These are phyloP conservation scores for Cuniculus paca DNA, from an alignment of 2,797 vertebrate species.

Conservation along the genomic window DNA sequence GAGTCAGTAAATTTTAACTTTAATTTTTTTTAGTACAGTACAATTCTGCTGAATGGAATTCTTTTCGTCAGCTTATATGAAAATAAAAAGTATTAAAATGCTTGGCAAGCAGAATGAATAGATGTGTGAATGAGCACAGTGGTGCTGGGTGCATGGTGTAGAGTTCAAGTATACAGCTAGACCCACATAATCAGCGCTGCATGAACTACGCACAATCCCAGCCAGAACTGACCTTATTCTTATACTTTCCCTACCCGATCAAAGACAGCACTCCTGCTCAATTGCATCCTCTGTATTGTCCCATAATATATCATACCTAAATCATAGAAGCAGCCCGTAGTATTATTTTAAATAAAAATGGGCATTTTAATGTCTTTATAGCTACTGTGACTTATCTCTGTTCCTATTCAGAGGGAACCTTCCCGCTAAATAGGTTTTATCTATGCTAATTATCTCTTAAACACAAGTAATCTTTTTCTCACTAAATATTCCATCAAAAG, in stretches of 20 bases:
- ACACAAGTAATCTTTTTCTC: neutral
- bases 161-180: neutral
- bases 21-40: neutral
- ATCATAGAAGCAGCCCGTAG: neutral
- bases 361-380: neutral
- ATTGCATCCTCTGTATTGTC: neutral
- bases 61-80: neutral
- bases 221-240: neutral
- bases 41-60: neutral
- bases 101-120: neutral
- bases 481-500: neutral
- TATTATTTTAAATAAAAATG: neutral
- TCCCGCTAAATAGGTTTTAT: neutral
- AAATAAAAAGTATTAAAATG: neutral
- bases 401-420: neutral
- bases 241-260: neutral
- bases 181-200: neutral
- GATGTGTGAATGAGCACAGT: neutral
- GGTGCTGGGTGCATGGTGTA: neutral
- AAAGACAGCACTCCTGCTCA: neutral
- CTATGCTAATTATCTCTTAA: neutral
- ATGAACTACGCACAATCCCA: neutral
- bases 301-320: neutral
- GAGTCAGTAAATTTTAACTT: neutral
- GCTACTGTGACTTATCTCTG: neutral